phyloP scores from a whole-genome alignment of 2,113 vertebrate genomes.

The Lophius piscatorius region DNA sequence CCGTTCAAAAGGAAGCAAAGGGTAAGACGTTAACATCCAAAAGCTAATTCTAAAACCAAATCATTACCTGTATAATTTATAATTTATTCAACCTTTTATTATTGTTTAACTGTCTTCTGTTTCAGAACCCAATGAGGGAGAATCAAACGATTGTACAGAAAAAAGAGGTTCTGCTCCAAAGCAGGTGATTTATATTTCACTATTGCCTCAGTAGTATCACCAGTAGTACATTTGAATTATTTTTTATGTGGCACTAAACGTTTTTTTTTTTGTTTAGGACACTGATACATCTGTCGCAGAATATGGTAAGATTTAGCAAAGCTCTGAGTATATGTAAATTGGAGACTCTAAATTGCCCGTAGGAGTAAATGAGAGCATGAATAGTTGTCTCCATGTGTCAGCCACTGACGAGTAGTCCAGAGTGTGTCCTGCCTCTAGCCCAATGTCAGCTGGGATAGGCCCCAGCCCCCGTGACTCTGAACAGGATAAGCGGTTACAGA shows the following conservation, averaged over 20 bases:
- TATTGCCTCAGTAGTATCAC: neutral
- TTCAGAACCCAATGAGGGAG: constrained; percentile 20
- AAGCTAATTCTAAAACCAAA: neutral
- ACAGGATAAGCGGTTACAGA: too few relatives aligned
- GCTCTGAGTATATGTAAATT: neutral
- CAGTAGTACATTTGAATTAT: neutral
- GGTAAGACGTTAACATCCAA: constrained; percentile 55
- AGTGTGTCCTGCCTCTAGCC: too few relatives aligned
- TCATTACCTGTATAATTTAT: neutral
- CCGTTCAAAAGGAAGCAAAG: constrained; percentile 52
- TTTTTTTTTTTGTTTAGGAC: constrained; percentile 47
- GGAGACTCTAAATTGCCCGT: neutral
- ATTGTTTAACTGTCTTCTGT: constrained; percentile 6
- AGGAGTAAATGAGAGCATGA: too few relatives aligned
- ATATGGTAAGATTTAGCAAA: constrained; percentile 54
- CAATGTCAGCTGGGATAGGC: too few relatives aligned
- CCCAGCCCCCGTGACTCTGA: too few relatives aligned
- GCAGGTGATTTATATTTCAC: constrained; percentile 49
- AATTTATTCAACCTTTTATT: neutral
- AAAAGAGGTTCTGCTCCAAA: constrained; percentile 56
- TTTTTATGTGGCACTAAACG: neutral
- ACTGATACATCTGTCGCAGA: constrained; percentile 53
- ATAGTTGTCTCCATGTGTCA: too few relatives aligned
- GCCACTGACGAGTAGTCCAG: too few relatives aligned
- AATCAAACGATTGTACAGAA: constrained; percentile 25